Conservation (phyloP, 2,888 invertebrate genomes). For the Pterostichus madidus region DNA sequence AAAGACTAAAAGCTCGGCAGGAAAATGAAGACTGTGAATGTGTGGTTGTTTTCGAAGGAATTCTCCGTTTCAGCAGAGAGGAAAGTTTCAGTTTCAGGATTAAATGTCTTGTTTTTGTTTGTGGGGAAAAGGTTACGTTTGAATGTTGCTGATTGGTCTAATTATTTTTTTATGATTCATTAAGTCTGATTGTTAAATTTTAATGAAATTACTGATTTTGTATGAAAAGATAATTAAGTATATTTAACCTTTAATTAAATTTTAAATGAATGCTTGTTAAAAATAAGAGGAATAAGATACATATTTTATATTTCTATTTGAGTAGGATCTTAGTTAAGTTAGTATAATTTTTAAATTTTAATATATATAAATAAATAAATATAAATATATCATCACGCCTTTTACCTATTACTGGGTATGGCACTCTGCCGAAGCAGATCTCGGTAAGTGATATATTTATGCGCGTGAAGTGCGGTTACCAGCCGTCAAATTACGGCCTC, state of each 20-base stretch:
- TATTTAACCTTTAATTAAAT: background rate
- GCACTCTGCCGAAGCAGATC: too few relatives aligned
- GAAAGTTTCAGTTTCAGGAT: background rate
- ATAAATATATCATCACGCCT: too few relatives aligned
- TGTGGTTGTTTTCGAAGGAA: background rate
- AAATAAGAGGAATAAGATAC: too few relatives aligned
- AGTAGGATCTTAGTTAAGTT: too few relatives aligned
- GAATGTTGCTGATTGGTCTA: background rate
- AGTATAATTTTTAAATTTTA: too few relatives aligned
- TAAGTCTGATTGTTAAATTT: conserved; percentile 3
- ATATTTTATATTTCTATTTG: background rate
- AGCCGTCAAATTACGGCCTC: too few relatives aligned
- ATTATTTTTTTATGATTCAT: conserved; percentile 17
- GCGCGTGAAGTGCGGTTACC: too few relatives aligned
- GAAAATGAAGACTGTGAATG: conserved; percentile 8
- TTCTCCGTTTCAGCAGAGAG: background rate
- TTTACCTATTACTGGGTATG: too few relatives aligned
- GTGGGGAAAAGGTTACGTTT: background rate
- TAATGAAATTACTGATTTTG: conserved; percentile 1
- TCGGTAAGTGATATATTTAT: too few relatives aligned
- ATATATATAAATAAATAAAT: too few relatives aligned
- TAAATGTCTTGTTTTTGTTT: background rate
- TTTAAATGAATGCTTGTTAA: background rate
- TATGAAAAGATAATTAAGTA: background rate
- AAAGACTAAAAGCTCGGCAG: conserved; percentile 18